A percentile compares a stretch with the other conserved stretches of the same genome.
These are phyloP conservation scores for Zeugodacus cucurbitae DNA, from an alignment of 1,140 invertebrate genomes.

Conservation along the genomic window DNA sequence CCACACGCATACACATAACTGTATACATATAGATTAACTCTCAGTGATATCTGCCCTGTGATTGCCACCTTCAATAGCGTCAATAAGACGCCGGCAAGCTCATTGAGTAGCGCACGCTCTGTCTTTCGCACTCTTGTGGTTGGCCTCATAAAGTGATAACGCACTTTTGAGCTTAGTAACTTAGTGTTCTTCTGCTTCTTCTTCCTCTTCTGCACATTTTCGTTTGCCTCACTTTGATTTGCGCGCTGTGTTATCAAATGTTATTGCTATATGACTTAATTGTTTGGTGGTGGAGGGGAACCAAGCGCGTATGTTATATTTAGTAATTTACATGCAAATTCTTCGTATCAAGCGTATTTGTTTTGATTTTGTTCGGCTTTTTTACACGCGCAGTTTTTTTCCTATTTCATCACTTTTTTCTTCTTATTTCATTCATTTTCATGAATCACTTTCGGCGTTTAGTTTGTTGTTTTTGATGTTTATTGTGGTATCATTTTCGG, in stretches of 20 bases:
- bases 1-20: too few relatives aligned
- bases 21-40: background rate
- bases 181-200: background rate
- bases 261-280: background rate
- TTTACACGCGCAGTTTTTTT: too few relatives aligned
- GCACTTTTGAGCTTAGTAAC: constrained; percentile 3
- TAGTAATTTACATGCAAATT: background rate
- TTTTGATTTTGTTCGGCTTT: too few relatives aligned
- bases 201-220: background rate
- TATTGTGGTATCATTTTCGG: background rate
- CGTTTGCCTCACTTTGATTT: background rate
- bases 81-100: background rate
- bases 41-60: too few relatives aligned
- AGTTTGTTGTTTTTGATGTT: background rate
- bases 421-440: background rate
- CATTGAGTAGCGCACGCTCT: background rate
- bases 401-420: background rate
- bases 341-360: too few relatives aligned
- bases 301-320: background rate
- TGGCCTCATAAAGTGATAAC: background rate
- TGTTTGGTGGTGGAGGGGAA: background rate
- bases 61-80: background rate
- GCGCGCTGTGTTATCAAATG: background rate
- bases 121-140: background rate
- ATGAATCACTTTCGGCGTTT: background rate